A percentile compares a stretch with the other conserved stretches of the same genome.
These are phyloP conservation scores for Heptranchias perlo DNA, from an alignment of 2,113 vertebrate genomes.

Conservation along the genomic window DNA sequence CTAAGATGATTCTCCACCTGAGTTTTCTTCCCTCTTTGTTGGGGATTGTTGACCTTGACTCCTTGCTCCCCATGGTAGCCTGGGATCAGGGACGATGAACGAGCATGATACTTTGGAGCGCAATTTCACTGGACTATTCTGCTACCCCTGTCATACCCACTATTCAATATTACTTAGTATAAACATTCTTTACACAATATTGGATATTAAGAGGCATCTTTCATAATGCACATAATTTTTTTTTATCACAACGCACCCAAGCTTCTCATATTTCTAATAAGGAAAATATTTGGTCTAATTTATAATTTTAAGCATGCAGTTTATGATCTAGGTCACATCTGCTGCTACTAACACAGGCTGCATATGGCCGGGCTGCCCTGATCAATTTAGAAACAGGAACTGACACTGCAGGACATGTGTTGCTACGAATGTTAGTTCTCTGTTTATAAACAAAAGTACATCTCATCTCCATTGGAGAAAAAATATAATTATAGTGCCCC, in stretches of 20 bases:
- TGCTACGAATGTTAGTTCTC: neutral
- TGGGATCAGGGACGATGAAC: neutral
- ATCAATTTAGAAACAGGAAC: constrained; percentile 19
- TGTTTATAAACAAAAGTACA: neutral
- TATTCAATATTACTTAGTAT: neutral
- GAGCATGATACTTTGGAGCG: neutral
- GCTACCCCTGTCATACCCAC: neutral
- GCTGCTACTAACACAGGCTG: neutral
- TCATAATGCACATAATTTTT: neutral
- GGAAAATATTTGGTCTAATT: neutral
- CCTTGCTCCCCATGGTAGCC: neutral
- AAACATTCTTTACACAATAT: neutral
- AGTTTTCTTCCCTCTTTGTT: neutral
- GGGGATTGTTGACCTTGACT: neutral
- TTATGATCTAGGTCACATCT: neutral
- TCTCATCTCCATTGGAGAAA: neutral
- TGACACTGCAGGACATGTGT: neutral
- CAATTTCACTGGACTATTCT: neutral
- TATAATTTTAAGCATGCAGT: neutral
- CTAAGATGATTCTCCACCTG: neutral
- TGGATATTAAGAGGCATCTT: neutral
- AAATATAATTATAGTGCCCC: neutral
- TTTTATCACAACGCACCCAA: neutral
- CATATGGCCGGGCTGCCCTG: neutral
- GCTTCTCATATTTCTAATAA: neutral